Percentiles rank a stretch among this genome's conserved stretches.
phyloP scores from a whole-genome alignment of 2,888 invertebrate species.

The Aricia artaxerxes region DNA sequence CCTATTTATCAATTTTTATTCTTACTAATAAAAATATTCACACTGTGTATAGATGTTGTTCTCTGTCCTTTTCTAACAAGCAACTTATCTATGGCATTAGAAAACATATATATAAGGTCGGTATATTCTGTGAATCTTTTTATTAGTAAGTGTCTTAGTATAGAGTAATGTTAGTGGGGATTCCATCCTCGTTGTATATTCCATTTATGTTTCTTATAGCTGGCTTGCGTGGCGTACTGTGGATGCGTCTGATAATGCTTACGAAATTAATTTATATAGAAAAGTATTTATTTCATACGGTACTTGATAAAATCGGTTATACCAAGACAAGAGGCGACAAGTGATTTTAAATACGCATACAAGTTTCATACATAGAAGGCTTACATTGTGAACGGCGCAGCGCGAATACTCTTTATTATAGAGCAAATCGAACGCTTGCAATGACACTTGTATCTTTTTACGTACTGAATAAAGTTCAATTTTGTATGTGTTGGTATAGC shows the following conservation, averaged over 20 bases:
- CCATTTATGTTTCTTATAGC: conserved; percentile 35
- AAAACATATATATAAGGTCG: background rate
- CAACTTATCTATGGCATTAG: too few species aligned
- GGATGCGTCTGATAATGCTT: background rate
- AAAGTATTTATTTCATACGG: conserved; percentile 20
- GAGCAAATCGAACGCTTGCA: background rate
- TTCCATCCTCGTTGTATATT: conserved; percentile 37
- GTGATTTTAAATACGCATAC: background rate
- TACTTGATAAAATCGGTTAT: background rate
- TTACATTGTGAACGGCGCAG: background rate
- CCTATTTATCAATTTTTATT: conserved; percentile 36
- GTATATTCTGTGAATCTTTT: background rate
- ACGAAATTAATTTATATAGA: conserved; percentile 19
- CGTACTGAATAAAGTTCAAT: background rate
- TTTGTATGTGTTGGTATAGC: background rate
- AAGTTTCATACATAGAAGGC: background rate
- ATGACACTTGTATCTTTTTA: background rate
- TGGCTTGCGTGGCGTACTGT: conserved; percentile 33
- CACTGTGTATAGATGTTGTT: background rate
- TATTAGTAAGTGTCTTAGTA: conserved; percentile 27
- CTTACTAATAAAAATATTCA: conserved; percentile 15
- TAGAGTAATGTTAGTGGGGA: conserved; percentile 34
- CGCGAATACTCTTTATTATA: background rate
- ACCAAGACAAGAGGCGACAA: background rate
- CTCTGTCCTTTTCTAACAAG: too few species aligned